Evolutionary conservation across 2,797 vertebrate genomes (phyloP), one percentile per base, ranked within the genome.

Genomic region (Danionella dracula): DNA sequence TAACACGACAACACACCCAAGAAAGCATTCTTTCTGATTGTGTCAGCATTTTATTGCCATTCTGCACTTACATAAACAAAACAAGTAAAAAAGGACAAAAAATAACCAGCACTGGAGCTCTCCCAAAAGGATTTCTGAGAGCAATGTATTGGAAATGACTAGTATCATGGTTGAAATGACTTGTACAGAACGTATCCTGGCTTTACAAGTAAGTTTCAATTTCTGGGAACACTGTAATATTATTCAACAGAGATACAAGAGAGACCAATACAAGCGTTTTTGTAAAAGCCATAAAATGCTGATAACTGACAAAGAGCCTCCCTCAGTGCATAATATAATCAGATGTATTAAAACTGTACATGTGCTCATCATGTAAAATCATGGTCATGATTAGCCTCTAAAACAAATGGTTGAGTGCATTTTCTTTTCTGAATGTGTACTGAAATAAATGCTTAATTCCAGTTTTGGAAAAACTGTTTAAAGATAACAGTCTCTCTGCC

Each of bases 391-490:
- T 6, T 17, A 45, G 40, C 48, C 20, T 40, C 37, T 61, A 56
- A 57, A 21, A 49, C 21, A 16, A 40, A 42, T 32, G 23, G 20
- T 20, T 29, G 34, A 23, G 44, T 56, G 42, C 54, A 20, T 32
- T 66, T 70, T 38, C 29, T 51, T 68, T 66, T 23, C 0, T 38
- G 17, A 59, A 59, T 60, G 72, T 73, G 68, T n/a, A 66, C 1
- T 56, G 11, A 42, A 50, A 15, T 27, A 7, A 23, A 1, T n/a
- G 16, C 71, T 85, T 74, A 96, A 72, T 93, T 90, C 94, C 93
- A 96, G 86, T 80, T 78, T 64, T 85, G 55, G 72, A 98, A 98
- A 84, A 97, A 97, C 74, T 97, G 94, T 84, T 93, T 96, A 88
- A 98, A 97, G 76, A 97, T 91, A 65, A 92, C 84, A 0, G 90